Conservation (phyloP, 2,888 invertebrate species). For the Lepeophtheirus nordmannii region DNA sequence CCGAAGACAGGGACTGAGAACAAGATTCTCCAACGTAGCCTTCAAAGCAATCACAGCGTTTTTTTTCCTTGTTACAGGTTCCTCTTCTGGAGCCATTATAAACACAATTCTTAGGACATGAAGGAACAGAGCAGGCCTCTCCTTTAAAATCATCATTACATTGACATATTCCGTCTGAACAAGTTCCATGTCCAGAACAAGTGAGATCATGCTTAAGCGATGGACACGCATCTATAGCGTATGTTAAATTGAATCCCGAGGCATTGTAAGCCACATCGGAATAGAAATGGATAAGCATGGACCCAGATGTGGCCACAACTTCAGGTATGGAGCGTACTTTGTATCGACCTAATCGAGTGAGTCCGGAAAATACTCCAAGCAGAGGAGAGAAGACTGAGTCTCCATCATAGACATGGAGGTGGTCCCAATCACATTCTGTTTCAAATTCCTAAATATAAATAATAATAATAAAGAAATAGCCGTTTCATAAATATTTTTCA, state of each 20-base stretch:
- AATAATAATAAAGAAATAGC: no score
- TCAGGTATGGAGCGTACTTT: conserved; percentile 57
- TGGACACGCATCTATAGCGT: conserved; percentile 44
- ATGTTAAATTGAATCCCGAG: conserved; percentile 93
- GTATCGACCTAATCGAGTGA: conserved; percentile 47
- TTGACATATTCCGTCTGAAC: conserved; percentile 63
- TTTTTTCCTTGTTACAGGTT: conserved; percentile 44
- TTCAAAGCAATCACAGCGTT: conserved; percentile 46
- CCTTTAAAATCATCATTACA: conserved; percentile 73
- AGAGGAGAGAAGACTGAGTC: conserved; percentile 52
- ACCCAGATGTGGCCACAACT: conserved; percentile 70
- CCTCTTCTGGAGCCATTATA: conserved; percentile 52
- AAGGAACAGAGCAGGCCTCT: conserved; percentile 63
- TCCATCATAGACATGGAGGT: conserved; percentile 93
- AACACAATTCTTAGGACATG: conserved; percentile 67
- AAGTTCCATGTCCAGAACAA: conserved; percentile 67
- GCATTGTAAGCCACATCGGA: conserved; percentile 97
- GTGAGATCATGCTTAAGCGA: conserved; percentile 37
- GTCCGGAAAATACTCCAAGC: conserved; percentile 16
- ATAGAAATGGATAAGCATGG: conserved; percentile 48
- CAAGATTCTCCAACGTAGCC: conserved; percentile 47
- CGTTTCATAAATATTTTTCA: no score
- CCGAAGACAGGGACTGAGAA: conserved; percentile 48
- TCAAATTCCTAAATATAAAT: conserved; percentile 65
- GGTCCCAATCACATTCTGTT: conserved; percentile 99